Evolutionary conservation across 2,888 invertebrate species (phyloP).

Genomic region (Oxyscelio sp.): DNA sequence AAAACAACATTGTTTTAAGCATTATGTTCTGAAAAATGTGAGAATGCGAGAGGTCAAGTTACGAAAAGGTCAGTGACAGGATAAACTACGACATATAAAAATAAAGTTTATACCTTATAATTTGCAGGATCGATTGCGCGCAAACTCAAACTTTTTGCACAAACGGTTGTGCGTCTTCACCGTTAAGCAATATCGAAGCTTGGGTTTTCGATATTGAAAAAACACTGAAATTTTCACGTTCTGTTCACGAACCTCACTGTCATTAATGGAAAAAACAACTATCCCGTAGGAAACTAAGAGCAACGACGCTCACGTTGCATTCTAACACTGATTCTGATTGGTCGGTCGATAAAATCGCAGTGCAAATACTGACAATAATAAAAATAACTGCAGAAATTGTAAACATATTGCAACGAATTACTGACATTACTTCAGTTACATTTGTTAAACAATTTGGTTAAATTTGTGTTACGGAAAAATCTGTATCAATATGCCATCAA

Average conservation of each 20-base stretch:
- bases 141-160: background rate
- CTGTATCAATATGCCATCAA: no score
- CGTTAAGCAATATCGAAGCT: background rate
- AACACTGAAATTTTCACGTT: slow-evolving; percentile 18
- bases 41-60: slow-evolving; percentile 27
- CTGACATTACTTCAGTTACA: no score
- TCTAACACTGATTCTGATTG: background rate
- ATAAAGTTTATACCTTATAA: slow-evolving; percentile 10
- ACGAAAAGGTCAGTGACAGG: slow-evolving; percentile 23
- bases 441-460: no score
- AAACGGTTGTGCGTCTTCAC: background rate
- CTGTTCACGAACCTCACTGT: slow-evolving; percentile 26
- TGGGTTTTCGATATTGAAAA: slow-evolving; percentile 11
- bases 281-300: background rate
- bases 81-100: slow-evolving; percentile 38
- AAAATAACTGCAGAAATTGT: no score
- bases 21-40: slow-evolving; percentile 12
- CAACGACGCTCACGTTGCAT: background rate
- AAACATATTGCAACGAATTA: no score
- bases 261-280: slow-evolving; percentile 43
- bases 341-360: background rate
- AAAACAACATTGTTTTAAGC: background rate
- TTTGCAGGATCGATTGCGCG: background rate
- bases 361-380: no score
- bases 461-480: no score